Percentiles rank a stretch among this genome's conserved stretches.
These are phyloP conservation scores for Otocyon megalotis DNA, from an alignment of 2,113 vertebrate species.

Conservation along the genomic window DNA sequence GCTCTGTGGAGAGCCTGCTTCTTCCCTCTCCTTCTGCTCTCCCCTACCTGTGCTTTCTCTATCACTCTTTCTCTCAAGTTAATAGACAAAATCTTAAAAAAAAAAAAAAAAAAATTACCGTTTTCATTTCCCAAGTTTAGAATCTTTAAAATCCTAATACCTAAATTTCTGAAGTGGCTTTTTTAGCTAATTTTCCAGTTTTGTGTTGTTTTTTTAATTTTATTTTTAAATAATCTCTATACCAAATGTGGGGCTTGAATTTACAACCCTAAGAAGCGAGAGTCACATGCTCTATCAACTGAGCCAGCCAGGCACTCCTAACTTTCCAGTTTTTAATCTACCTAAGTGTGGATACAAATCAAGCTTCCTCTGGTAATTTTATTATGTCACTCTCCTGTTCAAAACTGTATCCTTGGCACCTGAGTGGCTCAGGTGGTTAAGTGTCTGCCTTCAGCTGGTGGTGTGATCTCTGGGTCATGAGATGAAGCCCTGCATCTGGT, in stretches of 20 bases:
- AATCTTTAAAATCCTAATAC: constrained; percentile 41
- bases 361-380: constrained; percentile 49
- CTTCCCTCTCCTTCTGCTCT: neutral
- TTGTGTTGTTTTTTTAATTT: neutral
- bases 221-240: neutral
- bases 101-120: neutral
- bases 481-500: neutral
- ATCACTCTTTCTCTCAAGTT: neutral
- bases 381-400: neutral
- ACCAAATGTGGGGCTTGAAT: neutral
- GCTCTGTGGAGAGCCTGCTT: neutral
- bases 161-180: constrained; percentile 30
- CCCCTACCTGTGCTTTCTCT: neutral
- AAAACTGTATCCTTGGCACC: neutral
- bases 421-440: neutral
- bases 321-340: constrained; percentile 29
- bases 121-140: neutral
- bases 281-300: neutral
- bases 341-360: neutral
- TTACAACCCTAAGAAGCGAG: neutral
- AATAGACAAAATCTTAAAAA: neutral
- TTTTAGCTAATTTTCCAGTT: constrained; percentile 31
- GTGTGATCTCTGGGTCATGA: neutral
- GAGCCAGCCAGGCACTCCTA: neutral
- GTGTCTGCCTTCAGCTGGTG: neutral